Evolutionary conservation across 2,113 vertebrate species (phyloP), one percentile per base, ranked within the genome.

Genomic region (Marmota monax): DNA sequence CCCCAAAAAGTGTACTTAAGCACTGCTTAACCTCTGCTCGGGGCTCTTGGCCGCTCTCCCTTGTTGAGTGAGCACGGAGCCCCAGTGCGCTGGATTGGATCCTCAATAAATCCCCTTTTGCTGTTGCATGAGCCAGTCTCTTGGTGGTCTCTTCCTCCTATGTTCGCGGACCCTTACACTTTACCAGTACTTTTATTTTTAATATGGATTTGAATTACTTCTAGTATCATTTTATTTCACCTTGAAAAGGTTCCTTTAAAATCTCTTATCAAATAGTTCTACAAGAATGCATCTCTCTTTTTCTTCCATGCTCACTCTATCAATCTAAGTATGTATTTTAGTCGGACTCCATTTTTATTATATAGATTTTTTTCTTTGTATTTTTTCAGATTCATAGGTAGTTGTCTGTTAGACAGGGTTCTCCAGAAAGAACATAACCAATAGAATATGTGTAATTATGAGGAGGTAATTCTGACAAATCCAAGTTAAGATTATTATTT

Each of bases 151-250:
- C n/a, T n/a, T n/a, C n/a, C n/a, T n/a, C n/a, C n/a, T n/a, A n/a
- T n/a, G n/a, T n/a, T n/a, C n/a, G n/a, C n/a, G n/a, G n/a, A n/a
- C n/a, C n/a, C n/a, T n/a, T n/a, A n/a, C n/a, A n/a, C n/a, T n/a
- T n/a, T n/a, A n/a, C n/a, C n/a, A n/a, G n/a, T n/a, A n/a, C n/a
- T n/a, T 37, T 88, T 90, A 87, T 61, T 65, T 78, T 82, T n/a
- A 25, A 39, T 83, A 29, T 77, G 51, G 16, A 51, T 76, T 91
- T 77, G 45, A 84, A 95, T 95, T 89, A 48, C 29, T 93, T 92
- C 76, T 93, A 1, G 3, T 53, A 90, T 95, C 3, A 67, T 10
- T 90, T 93, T 82, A 22, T 92, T 94, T 83, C 58, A 84, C 27
- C 14, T 32, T 82, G 34, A 74, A 92, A 39, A 73, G 48, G 5